Evolutionary conservation across 1,140 invertebrate species (phyloP).

Genomic region (Meteorus sp.): DNA sequence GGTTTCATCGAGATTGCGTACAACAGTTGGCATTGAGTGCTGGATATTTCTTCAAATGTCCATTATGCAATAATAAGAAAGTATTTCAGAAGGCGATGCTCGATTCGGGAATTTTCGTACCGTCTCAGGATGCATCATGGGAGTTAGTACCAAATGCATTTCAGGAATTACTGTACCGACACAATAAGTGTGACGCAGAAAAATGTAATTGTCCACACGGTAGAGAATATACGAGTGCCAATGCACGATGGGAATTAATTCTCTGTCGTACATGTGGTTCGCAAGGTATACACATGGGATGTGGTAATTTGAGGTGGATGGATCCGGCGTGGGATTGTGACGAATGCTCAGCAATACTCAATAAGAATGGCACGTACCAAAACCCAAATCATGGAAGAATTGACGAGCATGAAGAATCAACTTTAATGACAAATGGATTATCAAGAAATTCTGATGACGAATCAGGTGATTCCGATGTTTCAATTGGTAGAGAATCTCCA

Average conservation of each 20-base stretch:
- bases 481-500: conserved; percentile 36
- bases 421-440: background rate
- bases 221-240: conserved; percentile 55
- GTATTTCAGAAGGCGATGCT: conserved; percentile 65
- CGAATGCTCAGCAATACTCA: conserved; percentile 46
- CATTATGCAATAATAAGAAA: conserved; percentile 67
- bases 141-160: conserved; percentile 68
- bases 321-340: conserved; percentile 50
- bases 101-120: conserved; percentile 67
- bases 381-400: background rate
- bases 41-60: conserved; percentile 73
- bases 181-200: conserved; percentile 63
- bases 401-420: background rate
- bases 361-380: conserved; percentile 16
- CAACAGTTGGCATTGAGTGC: conserved; percentile 67
- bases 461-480: conserved; percentile 40
- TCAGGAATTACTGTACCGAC: conserved; percentile 63
- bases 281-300: conserved; percentile 61
- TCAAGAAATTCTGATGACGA: conserved; percentile 31
- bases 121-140: conserved; percentile 72
- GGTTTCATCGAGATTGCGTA: conserved; percentile 66
- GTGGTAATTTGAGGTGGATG: conserved; percentile 50
- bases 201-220: conserved; percentile 64
- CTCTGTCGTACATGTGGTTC: conserved; percentile 64
- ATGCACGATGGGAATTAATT: conserved; percentile 61